Evolutionary conservation across 2,888 invertebrate genomes (phyloP).

Genomic region (Drosophila mulleri): DNA sequence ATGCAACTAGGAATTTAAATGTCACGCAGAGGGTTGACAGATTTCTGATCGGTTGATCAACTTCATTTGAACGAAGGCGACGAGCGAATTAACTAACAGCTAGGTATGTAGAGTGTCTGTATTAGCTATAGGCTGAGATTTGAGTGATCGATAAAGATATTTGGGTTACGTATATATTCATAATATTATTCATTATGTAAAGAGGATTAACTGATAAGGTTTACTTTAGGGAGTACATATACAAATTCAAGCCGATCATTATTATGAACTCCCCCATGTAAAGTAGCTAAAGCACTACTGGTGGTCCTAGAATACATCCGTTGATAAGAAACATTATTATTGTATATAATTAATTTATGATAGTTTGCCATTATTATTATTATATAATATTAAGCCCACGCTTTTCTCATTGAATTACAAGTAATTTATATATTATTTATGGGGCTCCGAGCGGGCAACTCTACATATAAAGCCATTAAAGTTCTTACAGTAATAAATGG

Average conservation of each 20-base stretch:
- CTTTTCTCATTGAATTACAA: background rate
- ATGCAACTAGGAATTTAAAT: constrained; percentile 22
- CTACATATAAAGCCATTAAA: background rate
- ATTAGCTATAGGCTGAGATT: background rate
- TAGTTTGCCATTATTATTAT: background rate
- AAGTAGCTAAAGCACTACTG: background rate
- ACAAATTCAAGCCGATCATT: background rate
- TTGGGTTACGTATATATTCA: background rate
- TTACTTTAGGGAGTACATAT: background rate
- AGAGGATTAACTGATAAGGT: background rate
- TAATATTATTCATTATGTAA: background rate
- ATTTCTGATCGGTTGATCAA: background rate
- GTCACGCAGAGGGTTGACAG: constrained; percentile 18
- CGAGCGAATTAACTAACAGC: background rate
- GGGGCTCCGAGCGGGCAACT: background rate
- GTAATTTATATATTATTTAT: background rate
- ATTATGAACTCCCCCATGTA: background rate
- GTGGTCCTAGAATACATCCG: background rate
- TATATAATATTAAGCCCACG: too few species aligned
- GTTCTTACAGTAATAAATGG: background rate
- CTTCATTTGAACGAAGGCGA: background rate
- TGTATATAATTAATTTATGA: background rate
- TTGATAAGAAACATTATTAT: background rate
- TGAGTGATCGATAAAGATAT: background rate
- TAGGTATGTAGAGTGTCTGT: background rate